These are phyloP conservation scores for Chamaea fasciata DNA, from an alignment of 2,113 vertebrate species.

Conservation along the genomic window DNA sequence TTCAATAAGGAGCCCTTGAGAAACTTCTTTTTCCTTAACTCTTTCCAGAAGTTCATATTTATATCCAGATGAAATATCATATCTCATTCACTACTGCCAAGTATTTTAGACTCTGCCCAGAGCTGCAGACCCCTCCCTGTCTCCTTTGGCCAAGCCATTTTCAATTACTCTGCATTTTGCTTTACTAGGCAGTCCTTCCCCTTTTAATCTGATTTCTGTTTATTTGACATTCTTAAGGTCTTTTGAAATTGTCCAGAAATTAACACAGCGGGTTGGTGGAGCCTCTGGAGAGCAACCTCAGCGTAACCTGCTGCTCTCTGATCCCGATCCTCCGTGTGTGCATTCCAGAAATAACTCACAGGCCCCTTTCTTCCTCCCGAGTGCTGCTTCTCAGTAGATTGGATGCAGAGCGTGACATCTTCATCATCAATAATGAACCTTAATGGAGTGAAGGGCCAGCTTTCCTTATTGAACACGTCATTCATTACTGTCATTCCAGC, in stretches of 20 bases:
- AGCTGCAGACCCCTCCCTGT: neutral
- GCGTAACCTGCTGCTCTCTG: neutral
- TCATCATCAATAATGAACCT: neutral
- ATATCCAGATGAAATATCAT: constrained; percentile 26
- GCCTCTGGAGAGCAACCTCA: neutral
- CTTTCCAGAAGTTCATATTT: constrained; percentile 30
- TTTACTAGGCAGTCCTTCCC: neutral
- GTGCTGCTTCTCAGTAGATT: neutral
- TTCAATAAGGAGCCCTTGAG: neutral
- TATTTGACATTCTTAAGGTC: neutral
- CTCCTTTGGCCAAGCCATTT: neutral
- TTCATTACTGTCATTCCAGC: neutral
- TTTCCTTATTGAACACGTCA: neutral
- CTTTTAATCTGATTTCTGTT: neutral
- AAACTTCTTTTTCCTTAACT: neutral
- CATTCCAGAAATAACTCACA: neutral
- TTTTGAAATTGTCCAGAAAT: neutral
- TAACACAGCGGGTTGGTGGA: neutral
- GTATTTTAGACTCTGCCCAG: neutral
- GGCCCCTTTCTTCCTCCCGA: neutral
- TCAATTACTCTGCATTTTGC: neutral
- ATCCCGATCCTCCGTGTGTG: neutral
- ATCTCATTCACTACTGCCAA: neutral
- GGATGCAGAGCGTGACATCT: neutral
- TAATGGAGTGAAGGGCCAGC: neutral